Evolutionary conservation across 2,888 invertebrate species (phyloP), one percentile per base, ranked within the genome.

Genomic region (Caenorhabditis sp.): DNA sequence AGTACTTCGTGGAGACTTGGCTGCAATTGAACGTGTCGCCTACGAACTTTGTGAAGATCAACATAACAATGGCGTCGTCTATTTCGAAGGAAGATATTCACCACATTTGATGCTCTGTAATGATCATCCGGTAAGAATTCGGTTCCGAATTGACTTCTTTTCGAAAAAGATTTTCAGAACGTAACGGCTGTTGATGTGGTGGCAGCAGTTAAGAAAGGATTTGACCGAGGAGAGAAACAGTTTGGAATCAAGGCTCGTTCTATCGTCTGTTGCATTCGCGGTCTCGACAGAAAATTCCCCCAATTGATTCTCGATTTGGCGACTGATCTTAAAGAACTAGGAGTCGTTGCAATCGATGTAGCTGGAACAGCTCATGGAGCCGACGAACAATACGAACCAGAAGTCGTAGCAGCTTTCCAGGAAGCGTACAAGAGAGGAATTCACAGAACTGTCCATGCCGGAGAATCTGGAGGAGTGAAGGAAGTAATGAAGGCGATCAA

Each of bases 31-130:
- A 84, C 90, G 94, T 19, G 91, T 94, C n/a, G 93, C 94, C 0
- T 94, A 93, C 77, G 94, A 94, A 89, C 93, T 94, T 81, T 94
- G 94, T 77, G 94, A 94, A 88, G 94, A 94, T 88, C 93, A 93
- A 81, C 92, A 93, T 2, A 89, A 89, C n/a, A 90, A 93, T 66
- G 93, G 93, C 7, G 93, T 94, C 1, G 86, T 93, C 41, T 94
- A 94, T 88, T 93, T 93, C 61, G 94, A 94, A 90, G 93, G 93
- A n/a, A 82, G 88, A 77, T 88, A 88, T 64, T 86, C 87, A n/a
- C 88, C 88, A 22, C 87, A 88, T 66, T 61, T 86, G 4, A 63
- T 88, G 24, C 63, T 80, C 10, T 69, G 69, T 14, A 59, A 63
- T 44, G 79, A 82, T 56, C 72, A 82, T 56, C 80, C 83, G 47